These are phyloP conservation scores for Melieria crassipennis DNA, from an alignment of 2,888 invertebrate species.

Conservation along the genomic window DNA sequence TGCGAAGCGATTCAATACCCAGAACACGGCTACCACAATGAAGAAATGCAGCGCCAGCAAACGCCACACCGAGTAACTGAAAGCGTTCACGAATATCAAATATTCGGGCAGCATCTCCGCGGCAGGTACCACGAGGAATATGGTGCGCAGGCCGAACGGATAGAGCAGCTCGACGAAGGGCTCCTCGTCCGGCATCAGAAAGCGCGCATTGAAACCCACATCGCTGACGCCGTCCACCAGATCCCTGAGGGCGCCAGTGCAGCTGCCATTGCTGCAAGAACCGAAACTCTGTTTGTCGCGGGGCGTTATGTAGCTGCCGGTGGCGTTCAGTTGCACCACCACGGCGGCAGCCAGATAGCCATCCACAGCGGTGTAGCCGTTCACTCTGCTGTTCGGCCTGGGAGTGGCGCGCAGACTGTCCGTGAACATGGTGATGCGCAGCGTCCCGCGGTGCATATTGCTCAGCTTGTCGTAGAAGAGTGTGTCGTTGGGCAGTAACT, in stretches of 20 bases:
- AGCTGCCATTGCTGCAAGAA: constrained; percentile 46
- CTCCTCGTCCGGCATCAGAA: constrained; percentile 44
- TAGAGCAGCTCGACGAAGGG: constrained; percentile 49
- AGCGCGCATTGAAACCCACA: constrained; percentile 52
- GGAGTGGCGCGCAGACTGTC: constrained; percentile 52
- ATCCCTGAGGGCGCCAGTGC: constrained; percentile 50
- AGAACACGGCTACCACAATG: constrained; percentile 39
- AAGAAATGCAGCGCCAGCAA: constrained; percentile 47
- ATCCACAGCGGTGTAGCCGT: constrained; percentile 48
- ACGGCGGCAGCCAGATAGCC: constrained; percentile 48
- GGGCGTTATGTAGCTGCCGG: constrained; percentile 50
- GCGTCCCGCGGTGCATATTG: constrained; percentile 48
- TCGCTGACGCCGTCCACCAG: constrained; percentile 47
- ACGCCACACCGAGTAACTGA: constrained; percentile 50
- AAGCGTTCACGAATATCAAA: constrained; percentile 54
- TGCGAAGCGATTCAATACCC: constrained; percentile 33
- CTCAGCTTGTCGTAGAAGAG: constrained; percentile 51
- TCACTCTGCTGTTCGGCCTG: constrained; percentile 22
- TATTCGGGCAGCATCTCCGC: constrained; percentile 52
- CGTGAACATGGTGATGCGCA: constrained; percentile 54
- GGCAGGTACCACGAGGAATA: constrained; percentile 57
- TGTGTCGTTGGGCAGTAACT: constrained; percentile 2
- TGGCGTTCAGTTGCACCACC: constrained; percentile 53
- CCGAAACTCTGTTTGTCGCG: constrained; percentile 53
- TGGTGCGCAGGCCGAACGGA: constrained; percentile 48